Percentiles rank a stretch among this genome's conserved stretches.
Evolutionary conservation across 2,113 vertebrate species (phyloP).

Genomic region (Anolis carolinensis): DNA sequence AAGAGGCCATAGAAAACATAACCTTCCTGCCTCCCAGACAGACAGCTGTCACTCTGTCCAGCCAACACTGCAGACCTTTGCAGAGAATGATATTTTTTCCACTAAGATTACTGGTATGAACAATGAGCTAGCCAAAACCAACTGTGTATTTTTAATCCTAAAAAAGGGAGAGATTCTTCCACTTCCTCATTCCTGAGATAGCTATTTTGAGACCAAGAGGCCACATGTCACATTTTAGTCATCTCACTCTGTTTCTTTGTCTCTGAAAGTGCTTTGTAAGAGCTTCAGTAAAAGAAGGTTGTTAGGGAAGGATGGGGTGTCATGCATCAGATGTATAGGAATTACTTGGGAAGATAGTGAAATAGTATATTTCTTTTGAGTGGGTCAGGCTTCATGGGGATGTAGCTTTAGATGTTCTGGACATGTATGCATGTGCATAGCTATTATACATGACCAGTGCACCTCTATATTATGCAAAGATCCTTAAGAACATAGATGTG

Average conservation of each 20-base stretch:
- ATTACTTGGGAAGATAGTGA: no score
- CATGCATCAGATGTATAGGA: neutral
- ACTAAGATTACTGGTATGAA: conserved; percentile 6
- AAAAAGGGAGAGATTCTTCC: neutral
- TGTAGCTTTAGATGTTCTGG: neutral
- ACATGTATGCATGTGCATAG: neutral
- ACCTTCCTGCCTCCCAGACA: conserved; percentile 15
- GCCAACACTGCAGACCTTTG: neutral
- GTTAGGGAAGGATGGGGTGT: neutral
- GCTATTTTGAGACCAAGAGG: conserved; percentile 6
- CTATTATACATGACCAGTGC: neutral
- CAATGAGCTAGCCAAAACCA: conserved; percentile 5
- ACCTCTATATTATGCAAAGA: neutral
- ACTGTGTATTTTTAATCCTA: neutral
- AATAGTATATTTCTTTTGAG: neutral
- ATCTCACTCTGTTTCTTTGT: neutral
- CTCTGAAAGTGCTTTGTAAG: neutral
- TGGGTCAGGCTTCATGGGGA: neutral
- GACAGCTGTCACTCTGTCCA: conserved; percentile 19
- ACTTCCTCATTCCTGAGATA: neutral
- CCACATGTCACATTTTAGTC: neutral
- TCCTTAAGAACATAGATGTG: neutral
- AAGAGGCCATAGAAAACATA: conserved; percentile 10
- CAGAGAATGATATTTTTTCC: conserved; percentile 3
- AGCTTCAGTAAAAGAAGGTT: neutral